Conservation (phyloP, 2,113 vertebrate genomes). For the Callipepla californica region DNA sequence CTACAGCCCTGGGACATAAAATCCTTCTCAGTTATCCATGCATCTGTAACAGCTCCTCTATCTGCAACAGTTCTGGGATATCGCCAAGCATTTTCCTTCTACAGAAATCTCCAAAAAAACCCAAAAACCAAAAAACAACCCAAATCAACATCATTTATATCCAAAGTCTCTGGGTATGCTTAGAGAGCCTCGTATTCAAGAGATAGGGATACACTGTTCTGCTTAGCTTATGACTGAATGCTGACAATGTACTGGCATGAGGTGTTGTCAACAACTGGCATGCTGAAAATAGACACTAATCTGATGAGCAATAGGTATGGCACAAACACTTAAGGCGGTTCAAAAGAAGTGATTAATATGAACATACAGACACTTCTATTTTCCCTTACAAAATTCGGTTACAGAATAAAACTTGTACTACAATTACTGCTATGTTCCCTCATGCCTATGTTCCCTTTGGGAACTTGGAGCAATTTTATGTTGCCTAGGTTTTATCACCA, state of each 20-base stretch:
- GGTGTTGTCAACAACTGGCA: constrained; percentile 46
- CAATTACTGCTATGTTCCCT: background rate
- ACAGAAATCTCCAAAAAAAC: background rate
- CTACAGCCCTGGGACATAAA: background rate
- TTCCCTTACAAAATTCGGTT: background rate
- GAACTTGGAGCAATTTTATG: background rate
- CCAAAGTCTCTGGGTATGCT: background rate
- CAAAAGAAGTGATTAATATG: constrained; percentile 2
- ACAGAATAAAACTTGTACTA: background rate
- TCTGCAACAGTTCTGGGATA: background rate
- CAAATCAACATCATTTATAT: background rate
- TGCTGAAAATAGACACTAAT: constrained; percentile 68
- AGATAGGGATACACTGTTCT: background rate
- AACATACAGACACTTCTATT: background rate
- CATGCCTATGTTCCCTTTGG: background rate
- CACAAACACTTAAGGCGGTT: background rate
- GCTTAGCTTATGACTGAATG: constrained; percentile 52
- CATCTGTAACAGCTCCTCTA: background rate
- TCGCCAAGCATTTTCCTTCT: background rate
- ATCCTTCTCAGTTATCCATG: background rate
- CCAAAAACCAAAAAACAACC: background rate
- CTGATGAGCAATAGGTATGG: constrained; percentile 33
- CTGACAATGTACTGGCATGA: constrained; percentile 63
- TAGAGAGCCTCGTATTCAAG: background rate
- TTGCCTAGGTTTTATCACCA: background rate